Evolutionary conservation across 2,113 vertebrate species (phyloP).

Genomic region (Pseudois nayaur): DNA sequence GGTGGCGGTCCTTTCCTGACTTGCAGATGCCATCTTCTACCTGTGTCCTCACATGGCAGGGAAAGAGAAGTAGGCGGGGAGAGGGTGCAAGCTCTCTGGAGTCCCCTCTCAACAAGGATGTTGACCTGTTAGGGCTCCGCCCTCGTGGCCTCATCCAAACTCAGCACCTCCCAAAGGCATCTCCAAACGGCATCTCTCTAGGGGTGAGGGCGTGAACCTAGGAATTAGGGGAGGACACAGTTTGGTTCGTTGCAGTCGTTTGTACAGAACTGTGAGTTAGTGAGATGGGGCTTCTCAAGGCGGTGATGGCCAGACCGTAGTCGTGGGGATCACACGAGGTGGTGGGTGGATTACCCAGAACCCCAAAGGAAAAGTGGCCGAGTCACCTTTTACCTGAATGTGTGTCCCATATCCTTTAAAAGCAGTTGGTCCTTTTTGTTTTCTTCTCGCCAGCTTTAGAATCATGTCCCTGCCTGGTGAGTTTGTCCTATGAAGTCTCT

Average conservation of each 20-base stretch:
- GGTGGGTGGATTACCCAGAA: not conserved
- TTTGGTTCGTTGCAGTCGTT: not conserved
- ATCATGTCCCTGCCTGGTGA: not conserved
- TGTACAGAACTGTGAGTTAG: not conserved
- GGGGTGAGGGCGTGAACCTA: not conserved
- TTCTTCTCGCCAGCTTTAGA: not conserved
- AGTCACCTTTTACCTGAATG: not conserved
- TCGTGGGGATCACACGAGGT: not conserved
- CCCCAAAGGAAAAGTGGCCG: not conserved
- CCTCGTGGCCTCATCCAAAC: not conserved
- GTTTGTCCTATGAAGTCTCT: not conserved
- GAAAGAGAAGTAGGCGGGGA: not conserved
- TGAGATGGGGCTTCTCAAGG: not conserved
- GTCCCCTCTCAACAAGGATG: not conserved
- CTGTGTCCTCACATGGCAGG: not conserved
- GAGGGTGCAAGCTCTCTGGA: not conserved
- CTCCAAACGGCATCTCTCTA: not conserved
- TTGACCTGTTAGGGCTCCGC: not conserved
- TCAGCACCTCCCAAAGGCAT: not conserved
- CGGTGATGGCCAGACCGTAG: not conserved
- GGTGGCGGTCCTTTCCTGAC: not conserved
- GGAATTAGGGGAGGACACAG: not conserved
- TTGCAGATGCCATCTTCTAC: not conserved
- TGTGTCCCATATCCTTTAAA: not conserved
- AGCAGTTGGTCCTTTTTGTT: not conserved